These are phyloP conservation scores for Porites lutea DNA, from an alignment of 64 coral and sea anemone species.

Conservation along the genomic window DNA sequence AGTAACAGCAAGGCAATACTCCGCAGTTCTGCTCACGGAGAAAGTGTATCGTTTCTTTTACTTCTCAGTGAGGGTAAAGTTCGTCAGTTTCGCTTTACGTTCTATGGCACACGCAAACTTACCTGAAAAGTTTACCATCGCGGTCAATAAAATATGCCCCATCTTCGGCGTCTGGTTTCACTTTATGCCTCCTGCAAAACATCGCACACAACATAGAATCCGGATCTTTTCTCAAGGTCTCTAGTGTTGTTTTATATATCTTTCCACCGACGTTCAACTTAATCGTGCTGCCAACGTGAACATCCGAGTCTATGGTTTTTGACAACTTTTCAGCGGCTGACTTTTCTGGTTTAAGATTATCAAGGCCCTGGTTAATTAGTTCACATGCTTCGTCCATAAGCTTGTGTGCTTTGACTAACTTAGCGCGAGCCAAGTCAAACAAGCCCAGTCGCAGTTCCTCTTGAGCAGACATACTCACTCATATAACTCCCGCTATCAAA, in stretches of 20 bases:
- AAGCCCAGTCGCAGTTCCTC: neutral
- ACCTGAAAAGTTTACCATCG: constrained; percentile 28
- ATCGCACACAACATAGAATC: constrained; percentile 41
- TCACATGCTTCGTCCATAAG: neutral
- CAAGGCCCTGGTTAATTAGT: neutral
- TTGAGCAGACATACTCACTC: neutral
- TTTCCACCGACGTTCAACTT: constrained; percentile 42
- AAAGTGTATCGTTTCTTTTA: too few species aligned
- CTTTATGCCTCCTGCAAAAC: constrained; percentile 34
- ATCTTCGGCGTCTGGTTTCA: constrained; percentile 1
- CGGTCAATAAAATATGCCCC: constrained; percentile 50
- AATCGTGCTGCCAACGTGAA: neutral
- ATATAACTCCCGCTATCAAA: too few species aligned
- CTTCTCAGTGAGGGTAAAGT: too few species aligned
- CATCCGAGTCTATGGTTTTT: neutral
- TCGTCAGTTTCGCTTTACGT: too few species aligned
- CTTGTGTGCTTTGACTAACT: neutral
- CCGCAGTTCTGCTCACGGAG: too few species aligned
- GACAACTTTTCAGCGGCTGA: neutral
- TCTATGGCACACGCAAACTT: neutral
- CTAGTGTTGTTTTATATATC: constrained; percentile 33
- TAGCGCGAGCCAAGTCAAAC: neutral
- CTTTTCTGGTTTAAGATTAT: neutral
- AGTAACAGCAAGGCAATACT: too few species aligned
- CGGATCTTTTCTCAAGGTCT: constrained; percentile 29